These are phyloP conservation scores for Pectinophora gossypiella DNA, from an alignment of 1,140 invertebrate genomes.

Conservation along the genomic window DNA sequence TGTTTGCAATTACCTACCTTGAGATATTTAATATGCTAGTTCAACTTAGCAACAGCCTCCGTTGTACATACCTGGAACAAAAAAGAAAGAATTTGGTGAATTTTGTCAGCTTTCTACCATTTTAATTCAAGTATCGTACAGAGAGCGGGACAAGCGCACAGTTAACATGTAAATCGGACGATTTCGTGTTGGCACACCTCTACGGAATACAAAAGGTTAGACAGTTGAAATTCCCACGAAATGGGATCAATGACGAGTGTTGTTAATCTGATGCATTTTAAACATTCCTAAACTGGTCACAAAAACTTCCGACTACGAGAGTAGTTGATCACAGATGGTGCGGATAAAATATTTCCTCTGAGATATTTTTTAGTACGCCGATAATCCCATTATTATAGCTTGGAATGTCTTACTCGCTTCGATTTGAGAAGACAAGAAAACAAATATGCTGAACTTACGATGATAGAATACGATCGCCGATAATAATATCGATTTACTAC, in stretches of 20 bases:
- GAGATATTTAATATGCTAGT: too few species aligned
- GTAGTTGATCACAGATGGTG: too few species aligned
- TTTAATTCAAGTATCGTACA: conserved; percentile 47
- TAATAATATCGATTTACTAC: not conserved
- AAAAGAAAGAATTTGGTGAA: conserved; percentile 5
- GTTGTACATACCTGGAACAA: conserved; percentile 23
- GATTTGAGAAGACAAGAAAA: too few species aligned
- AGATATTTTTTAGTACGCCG: not conserved
- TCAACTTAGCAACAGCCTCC: too few species aligned
- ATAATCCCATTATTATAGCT: not conserved
- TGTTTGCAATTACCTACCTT: too few species aligned
- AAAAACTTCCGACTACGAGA: too few species aligned
- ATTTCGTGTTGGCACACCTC: conserved; percentile 25
- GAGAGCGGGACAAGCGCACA: conserved; percentile 32
- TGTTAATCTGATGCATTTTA: not conserved
- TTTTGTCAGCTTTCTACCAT: conserved; percentile 18
- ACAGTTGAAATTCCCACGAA: conserved; percentile 9
- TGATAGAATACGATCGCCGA: not conserved
- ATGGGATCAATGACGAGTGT: not conserved
- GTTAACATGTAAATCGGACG: conserved; percentile 56
- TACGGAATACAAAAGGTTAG: conserved; percentile 11
- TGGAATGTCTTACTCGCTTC: not conserved
- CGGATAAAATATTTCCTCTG: not conserved
- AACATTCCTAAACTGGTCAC: not conserved
- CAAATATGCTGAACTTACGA: not conserved